A percentile compares a stretch with the other conserved stretches of the same genome.
Evolutionary conservation across 2,797 vertebrate genomes (phyloP).

Genomic region (Acipenser transmontanus): DNA sequence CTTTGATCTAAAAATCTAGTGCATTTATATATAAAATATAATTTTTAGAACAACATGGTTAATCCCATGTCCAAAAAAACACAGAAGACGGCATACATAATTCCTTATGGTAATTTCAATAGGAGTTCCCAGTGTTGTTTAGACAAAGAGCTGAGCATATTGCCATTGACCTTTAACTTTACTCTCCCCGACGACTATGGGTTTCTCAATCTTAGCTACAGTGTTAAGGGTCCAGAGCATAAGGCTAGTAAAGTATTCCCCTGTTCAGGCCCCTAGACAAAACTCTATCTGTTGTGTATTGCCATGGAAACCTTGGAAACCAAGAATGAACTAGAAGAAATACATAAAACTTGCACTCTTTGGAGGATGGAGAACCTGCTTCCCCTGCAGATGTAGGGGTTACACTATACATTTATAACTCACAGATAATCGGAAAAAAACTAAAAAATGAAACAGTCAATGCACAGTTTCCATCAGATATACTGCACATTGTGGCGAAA

Average conservation of each 20-base stretch:
- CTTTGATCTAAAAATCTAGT: too few relatives aligned
- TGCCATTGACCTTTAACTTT: conserved; percentile 28
- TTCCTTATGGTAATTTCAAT: too few relatives aligned
- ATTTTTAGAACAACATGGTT: too few relatives aligned
- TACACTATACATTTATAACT: conserved; percentile 34
- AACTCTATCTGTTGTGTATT: conserved; percentile 72
- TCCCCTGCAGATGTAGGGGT: conserved; percentile 49
- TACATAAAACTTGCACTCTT: conserved; percentile 69
- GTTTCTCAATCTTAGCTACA: conserved; percentile 45
- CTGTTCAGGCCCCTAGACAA: conserved; percentile 65
- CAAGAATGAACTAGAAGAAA: conserved; percentile 68
- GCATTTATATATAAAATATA: too few relatives aligned
- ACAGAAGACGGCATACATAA: too few relatives aligned
- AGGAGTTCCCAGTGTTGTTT: too few relatives aligned
- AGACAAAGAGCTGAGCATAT: conserved; percentile 12
- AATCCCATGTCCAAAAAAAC: too few relatives aligned
- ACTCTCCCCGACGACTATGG: conserved; percentile 38
- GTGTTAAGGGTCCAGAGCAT: conserved; percentile 38
- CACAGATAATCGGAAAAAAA: conserved; percentile 20
- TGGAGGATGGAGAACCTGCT: conserved; percentile 69
- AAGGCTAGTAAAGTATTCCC: conserved; percentile 44
- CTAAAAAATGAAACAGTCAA: too few relatives aligned
- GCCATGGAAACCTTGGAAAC: conserved; percentile 51
- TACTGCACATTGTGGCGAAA: not conserved
- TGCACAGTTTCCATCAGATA: not conserved